Conservation (phyloP, 2,797 vertebrate genomes). For the Enteromius thamalakanensis region DNA sequence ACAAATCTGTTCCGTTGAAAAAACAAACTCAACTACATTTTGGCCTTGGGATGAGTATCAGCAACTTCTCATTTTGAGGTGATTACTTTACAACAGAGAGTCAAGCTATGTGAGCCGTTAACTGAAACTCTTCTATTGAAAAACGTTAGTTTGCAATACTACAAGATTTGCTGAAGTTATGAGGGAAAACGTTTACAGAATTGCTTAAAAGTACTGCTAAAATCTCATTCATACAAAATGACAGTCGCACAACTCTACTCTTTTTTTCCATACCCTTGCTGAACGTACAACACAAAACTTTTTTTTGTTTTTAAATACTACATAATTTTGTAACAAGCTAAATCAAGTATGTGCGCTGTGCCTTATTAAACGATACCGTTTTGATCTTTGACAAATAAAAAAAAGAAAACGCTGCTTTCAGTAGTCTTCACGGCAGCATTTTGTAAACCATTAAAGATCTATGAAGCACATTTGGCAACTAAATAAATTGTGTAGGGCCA, state of each 20-base stretch:
- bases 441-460: slow-evolving; percentile 47
- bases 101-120: not conserved
- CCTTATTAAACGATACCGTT: not conserved
- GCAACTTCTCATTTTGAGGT: not conserved
- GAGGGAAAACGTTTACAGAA: not conserved
- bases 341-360: slow-evolving; percentile 24
- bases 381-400: slow-evolving; percentile 19
- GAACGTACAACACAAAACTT: slow-evolving; percentile 8
- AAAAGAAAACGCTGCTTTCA: slow-evolving; percentile 4
- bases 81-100: not conserved
- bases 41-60: not conserved
- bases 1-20: not conserved
- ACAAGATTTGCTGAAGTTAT: not conserved
- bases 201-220: not conserved
- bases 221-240: not conserved
- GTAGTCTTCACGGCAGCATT: slow-evolving; percentile 14
- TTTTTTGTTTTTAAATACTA: slow-evolving; percentile 23
- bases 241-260: not conserved
- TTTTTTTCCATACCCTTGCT: not conserved
- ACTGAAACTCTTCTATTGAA: not conserved
- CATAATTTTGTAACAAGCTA: not conserved
- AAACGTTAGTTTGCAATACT: not conserved
- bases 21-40: not conserved
- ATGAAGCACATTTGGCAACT: slow-evolving; percentile 45
- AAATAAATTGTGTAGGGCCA: not conserved